phyloP scores from a whole-genome alignment of 2,113 vertebrate species.

The Corvus cornix region DNA sequence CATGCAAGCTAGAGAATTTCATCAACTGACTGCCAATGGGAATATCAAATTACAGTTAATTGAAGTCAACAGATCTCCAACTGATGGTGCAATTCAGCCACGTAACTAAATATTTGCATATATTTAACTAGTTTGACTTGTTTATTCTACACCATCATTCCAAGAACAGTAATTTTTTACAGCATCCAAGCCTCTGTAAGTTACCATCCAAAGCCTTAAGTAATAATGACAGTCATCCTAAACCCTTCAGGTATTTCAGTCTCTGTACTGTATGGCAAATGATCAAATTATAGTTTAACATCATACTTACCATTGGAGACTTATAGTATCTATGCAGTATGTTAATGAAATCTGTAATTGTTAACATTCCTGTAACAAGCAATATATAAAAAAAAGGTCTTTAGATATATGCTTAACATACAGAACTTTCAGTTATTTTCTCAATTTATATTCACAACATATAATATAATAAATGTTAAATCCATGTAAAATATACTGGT shows the following conservation, averaged over 20 bases:
- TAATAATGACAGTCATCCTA: background rate
- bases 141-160: background rate
- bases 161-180: background rate
- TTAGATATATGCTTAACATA: background rate
- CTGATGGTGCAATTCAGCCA: background rate
- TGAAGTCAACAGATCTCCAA: slow-evolving; percentile 14
- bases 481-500: background rate
- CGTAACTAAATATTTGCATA: background rate
- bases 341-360: slow-evolving; percentile 99
- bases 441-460: background rate
- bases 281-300: background rate
- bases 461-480: background rate
- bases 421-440: background rate
- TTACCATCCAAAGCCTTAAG: background rate
- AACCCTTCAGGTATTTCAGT: background rate
- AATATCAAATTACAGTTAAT: slow-evolving; percentile 34
- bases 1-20: background rate
- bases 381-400: background rate
- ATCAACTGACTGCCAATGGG: slow-evolving; percentile 1
- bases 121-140: slow-evolving; percentile 2
- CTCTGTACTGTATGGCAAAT: background rate
- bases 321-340: slow-evolving; percentile 99
- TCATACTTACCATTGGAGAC: slow-evolving; percentile 90
- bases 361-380: slow-evolving; percentile 92
- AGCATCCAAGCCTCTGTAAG: background rate